Evolutionary conservation across 2,797 vertebrate genomes (phyloP).

Genomic region (Fringilla coelebs): DNA sequence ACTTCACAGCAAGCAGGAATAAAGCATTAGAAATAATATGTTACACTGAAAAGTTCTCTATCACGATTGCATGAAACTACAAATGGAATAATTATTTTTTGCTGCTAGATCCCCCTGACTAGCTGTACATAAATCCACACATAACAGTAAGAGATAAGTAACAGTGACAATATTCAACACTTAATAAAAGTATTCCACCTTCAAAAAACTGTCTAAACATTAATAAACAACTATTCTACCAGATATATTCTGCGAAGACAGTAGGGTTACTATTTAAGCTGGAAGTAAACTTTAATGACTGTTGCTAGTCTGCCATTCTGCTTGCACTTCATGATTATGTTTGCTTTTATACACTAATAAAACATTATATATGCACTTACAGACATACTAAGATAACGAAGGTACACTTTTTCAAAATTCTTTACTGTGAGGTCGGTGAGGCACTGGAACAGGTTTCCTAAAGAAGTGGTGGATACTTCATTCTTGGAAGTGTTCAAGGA

Average conservation of each 20-base stretch:
- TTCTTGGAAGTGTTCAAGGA: background rate
- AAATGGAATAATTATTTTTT: background rate
- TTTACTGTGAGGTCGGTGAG: background rate
- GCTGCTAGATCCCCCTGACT: background rate
- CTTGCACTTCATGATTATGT: background rate
- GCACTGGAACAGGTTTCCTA: background rate
- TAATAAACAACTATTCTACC: background rate
- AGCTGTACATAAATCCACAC: background rate
- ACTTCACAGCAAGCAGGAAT: background rate
- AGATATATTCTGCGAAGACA: background rate
- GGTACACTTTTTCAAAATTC: background rate
- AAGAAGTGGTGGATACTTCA: background rate
- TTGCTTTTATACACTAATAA: background rate
- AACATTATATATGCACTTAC: background rate
- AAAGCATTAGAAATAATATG: background rate
- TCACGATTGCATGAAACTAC: background rate
- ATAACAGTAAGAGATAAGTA: background rate
- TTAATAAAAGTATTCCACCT: background rate
- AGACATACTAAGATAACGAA: background rate
- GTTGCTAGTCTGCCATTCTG: background rate
- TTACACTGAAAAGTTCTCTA: background rate
- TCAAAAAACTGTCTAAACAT: background rate
- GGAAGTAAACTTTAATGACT: background rate
- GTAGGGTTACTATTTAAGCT: background rate
- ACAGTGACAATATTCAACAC: background rate